Conservation (phyloP, 1,140 invertebrate species). For the Hypothenemus hampei region DNA sequence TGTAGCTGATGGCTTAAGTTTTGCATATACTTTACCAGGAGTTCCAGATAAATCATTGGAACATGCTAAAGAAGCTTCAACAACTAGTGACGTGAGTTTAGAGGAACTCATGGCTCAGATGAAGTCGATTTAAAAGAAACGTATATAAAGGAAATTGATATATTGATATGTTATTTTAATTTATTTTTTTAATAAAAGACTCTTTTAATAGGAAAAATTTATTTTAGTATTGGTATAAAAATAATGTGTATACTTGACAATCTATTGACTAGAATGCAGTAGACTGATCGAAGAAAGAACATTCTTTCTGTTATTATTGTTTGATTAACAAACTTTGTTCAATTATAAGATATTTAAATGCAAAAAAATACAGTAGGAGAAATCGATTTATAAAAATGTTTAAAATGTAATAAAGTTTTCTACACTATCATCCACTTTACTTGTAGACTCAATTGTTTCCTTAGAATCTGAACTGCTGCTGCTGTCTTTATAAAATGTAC, state of each 20-base stretch:
- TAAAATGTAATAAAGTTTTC: constrained; percentile 33
- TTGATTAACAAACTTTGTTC: too few relatives aligned
- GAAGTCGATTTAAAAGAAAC: constrained; percentile 67
- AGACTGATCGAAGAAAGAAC: too few relatives aligned
- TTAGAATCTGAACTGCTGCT: constrained; percentile 21
- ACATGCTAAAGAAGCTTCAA: constrained; percentile 39
- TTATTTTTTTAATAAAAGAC: too few relatives aligned
- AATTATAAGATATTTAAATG: too few relatives aligned
- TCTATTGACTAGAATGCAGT: too few relatives aligned
- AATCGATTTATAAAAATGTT: too few relatives aligned
- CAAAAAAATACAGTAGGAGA: too few relatives aligned
- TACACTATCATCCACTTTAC: constrained; percentile 5
- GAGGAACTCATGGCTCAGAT: constrained; percentile 88
- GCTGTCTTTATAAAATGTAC: constrained; percentile 28
- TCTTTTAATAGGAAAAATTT: too few relatives aligned
- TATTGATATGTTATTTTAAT: background rate
- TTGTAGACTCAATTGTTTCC: constrained; percentile 16
- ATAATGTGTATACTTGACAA: too few relatives aligned
- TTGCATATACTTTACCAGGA: constrained; percentile 63
- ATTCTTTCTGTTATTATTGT: too few relatives aligned
- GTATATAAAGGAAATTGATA: background rate
- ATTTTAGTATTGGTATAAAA: too few relatives aligned
- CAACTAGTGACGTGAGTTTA: constrained; percentile 54
- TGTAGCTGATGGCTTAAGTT: constrained; percentile 56
- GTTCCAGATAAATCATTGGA: constrained; percentile 31